Evolutionary conservation across 2,113 vertebrate species (phyloP).

Genomic region (Spilogale gracilis): DNA sequence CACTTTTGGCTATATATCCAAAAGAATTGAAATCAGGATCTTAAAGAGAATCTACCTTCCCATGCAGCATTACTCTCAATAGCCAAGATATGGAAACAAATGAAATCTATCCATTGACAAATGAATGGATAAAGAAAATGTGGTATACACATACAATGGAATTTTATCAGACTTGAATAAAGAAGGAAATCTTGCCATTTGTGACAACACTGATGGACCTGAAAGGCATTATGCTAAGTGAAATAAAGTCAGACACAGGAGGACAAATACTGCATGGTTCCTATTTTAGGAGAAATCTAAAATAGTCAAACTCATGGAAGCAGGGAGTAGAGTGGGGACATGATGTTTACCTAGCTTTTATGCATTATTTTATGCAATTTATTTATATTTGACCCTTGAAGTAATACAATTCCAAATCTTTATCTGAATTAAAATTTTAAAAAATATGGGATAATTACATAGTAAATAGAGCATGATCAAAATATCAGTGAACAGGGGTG

Average conservation of each 20-base stretch:
- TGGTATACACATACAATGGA: background rate
- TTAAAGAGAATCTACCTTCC: background rate
- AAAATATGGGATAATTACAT: background rate
- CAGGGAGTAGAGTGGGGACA: background rate
- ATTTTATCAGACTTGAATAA: background rate
- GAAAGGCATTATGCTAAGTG: background rate
- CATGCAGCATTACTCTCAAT: background rate
- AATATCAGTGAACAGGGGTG: background rate
- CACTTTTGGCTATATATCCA: background rate
- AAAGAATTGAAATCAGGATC: background rate
- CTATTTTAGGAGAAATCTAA: background rate
- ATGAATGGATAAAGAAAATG: background rate
- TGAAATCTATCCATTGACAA: background rate
- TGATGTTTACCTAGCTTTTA: background rate
- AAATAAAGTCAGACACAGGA: background rate
- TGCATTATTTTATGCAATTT: background rate
- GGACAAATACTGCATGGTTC: background rate
- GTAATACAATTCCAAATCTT: background rate
- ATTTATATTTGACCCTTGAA: background rate
- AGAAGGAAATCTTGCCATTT: background rate
- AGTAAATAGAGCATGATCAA: background rate
- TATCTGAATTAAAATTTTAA: background rate
- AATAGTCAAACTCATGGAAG: background rate
- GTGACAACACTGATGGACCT: background rate
- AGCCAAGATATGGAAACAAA: background rate